Evolutionary conservation across 2,797 vertebrate genomes (phyloP), one percentile per base, ranked within the genome.

Genomic region (Gymnodraco acuticeps): DNA sequence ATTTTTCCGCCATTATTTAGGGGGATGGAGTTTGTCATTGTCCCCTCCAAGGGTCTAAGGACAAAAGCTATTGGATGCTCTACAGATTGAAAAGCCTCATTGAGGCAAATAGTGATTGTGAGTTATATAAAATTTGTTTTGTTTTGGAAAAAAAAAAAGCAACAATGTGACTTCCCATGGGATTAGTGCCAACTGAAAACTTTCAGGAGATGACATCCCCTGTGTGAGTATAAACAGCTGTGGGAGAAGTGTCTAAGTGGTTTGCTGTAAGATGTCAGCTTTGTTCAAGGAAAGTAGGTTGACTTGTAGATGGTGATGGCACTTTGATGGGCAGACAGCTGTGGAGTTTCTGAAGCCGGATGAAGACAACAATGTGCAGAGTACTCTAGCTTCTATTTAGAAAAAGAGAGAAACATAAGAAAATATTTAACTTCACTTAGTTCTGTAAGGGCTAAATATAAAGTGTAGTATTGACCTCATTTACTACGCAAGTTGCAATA

Each of bases 181-280:
- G 81, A 77, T 23, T 9, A n/a, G 52, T 71, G 56, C 50, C 42
- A 69, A 79, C 64, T 75, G 58, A 75, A 79, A 79, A 81, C 45
- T 42, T 88, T 75, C 47, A 77, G 20, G 10, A 10, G 64, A 80
- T 68, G 85, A 78, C 81, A 81, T 85, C 58, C 70, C 74, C 69
- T 87, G 84, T 78, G 83, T 64, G 69, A 77, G 53, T 52, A 51
- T 76, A 77, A 80, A 87, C 81, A 88, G 80, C 86, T 83, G 82
- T 42, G 77, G 77, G 77, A 83, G 53, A 80, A 70, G 62, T 45
- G 58, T 84, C 77, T 88, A 75, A 85, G 77, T 79, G 72, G 77
- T 87, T 78, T 50, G 52, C 72, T 86, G 80, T 81, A 74, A 81
- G 64, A 87, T 77, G 88, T 90, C 84, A 86, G 80, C 50, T 86